A percentile compares a stretch with the other conserved stretches of the same genome.
Evolutionary conservation across 2,113 vertebrate genomes (phyloP).

Genomic region (Pseudonaja textilis): DNA sequence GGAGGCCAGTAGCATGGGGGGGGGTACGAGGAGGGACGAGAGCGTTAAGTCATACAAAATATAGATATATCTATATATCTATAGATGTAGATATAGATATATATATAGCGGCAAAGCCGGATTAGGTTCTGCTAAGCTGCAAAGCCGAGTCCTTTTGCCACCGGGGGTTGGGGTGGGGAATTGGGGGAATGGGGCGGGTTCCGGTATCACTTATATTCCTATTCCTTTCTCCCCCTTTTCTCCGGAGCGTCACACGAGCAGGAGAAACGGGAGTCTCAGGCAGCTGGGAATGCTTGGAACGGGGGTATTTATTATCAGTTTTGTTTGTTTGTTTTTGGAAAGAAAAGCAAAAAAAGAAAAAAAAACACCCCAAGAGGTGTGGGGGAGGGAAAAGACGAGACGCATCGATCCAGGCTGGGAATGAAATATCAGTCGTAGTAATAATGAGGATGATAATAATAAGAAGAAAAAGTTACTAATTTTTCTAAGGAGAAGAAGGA

Average conservation of each 20-base stretch:
- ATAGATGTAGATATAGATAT: neutral
- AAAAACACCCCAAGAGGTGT: neutral
- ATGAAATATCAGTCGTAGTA: slow-evolving; percentile 36
- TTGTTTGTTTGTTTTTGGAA: slow-evolving; percentile 18
- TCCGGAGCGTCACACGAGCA: slow-evolving; percentile 61
- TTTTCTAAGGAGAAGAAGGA: slow-evolving; percentile 34
- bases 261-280: slow-evolving; percentile 55
- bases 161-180: slow-evolving; percentile 22
- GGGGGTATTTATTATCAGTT: slow-evolving; percentile 71
- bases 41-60: neutral
- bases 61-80: neutral
- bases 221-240: slow-evolving; percentile 35
- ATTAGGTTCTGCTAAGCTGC: slow-evolving; percentile 59
- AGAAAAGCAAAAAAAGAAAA: slow-evolving; percentile 7
- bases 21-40: slow-evolving; percentile 53
- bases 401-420: slow-evolving; percentile 62
- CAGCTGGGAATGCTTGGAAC: slow-evolving; percentile 61
- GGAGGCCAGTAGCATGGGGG: slow-evolving; percentile 64
- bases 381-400: slow-evolving; percentile 48
- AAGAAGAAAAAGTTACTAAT: slow-evolving; percentile 34
- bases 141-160: slow-evolving; percentile 57
- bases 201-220: slow-evolving; percentile 30
- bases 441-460: slow-evolving; percentile 36
- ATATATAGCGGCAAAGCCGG: slow-evolving; percentile 27
- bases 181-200: slow-evolving; percentile 28